These are phyloP conservation scores for Lamellibrachia satsuma DNA, from an alignment of 2,888 invertebrate genomes.

Conservation along the genomic window DNA sequence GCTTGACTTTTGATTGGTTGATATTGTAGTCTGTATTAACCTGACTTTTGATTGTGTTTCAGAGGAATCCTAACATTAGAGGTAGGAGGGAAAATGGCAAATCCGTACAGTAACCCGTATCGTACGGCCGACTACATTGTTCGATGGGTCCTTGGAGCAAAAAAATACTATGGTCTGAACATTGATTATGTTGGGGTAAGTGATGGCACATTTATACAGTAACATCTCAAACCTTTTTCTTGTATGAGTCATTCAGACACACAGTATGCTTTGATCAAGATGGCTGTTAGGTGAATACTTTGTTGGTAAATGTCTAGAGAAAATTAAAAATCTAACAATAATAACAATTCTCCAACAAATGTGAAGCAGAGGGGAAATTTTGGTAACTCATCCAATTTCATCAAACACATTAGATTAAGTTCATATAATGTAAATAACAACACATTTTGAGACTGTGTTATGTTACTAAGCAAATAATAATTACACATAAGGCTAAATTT, in stretches of 20 bases:
- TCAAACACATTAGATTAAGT: background rate
- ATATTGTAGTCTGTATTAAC: no score
- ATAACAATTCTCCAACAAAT: background rate
- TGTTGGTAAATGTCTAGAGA: no score
- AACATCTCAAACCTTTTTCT: background rate
- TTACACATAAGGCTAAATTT: no score
- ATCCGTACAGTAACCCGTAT: constrained; percentile 43
- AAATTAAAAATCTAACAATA: no score
- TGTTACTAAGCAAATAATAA: no score
- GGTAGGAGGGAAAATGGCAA: constrained; percentile 54
- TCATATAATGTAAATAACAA: background rate
- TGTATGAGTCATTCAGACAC: no score
- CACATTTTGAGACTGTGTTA: no score
- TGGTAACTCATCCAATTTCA: background rate
- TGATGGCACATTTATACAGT: background rate
- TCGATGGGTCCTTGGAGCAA: constrained; percentile 54
- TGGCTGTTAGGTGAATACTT: background rate
- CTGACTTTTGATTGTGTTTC: background rate
- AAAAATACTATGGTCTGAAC: constrained; percentile 43
- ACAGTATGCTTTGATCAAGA: background rate
- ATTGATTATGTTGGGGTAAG: constrained; percentile 56
- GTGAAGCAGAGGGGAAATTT: background rate
- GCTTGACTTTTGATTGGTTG: no score
- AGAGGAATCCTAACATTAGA: constrained; percentile 65
- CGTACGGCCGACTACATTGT: constrained; percentile 47